A percentile compares a stretch with the other conserved stretches of the same genome.
Conservation (phyloP, 2,888 invertebrate species). For the Lottia scabra region DNA sequence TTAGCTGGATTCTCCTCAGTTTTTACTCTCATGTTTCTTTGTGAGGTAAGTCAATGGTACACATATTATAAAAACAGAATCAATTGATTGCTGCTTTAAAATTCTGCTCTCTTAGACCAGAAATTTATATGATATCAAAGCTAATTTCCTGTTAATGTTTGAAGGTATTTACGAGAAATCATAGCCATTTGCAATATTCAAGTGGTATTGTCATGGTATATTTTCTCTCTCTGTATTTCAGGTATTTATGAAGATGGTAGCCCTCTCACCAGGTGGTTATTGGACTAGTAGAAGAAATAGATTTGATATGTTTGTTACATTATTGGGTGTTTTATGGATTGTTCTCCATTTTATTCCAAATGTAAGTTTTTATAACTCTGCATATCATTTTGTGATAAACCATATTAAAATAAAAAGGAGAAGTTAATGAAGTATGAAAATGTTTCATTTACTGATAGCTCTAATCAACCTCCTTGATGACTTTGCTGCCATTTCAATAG, state of each 20-base stretch:
- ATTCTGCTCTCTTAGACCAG: too few species aligned
- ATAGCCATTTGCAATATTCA: too few species aligned
- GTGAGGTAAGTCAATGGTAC: slow-evolving; percentile 75
- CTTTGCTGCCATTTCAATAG: too few species aligned
- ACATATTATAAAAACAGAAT: neutral
- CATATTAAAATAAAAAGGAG: neutral
- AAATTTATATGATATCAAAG: too few species aligned
- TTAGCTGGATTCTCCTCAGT: slow-evolving; percentile 76
- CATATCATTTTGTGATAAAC: too few species aligned
- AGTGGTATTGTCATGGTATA: too few species aligned
- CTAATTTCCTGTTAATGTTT: too few species aligned
- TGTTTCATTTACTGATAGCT: too few species aligned
- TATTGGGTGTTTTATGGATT: slow-evolving; percentile 97
- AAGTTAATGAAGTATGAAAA: too few species aligned
- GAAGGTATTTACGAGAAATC: slow-evolving; percentile 90
- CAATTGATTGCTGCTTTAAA: too few species aligned
- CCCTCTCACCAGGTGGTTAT: slow-evolving; percentile 97
- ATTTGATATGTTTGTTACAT: slow-evolving; percentile 96
- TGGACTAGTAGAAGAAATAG: slow-evolving; percentile 98
- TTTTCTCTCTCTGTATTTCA: too few species aligned
- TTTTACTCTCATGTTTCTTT: slow-evolving; percentile 91
- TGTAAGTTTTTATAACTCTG: slow-evolving; percentile 27
- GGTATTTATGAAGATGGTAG: slow-evolving; percentile 98
- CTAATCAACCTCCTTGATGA: too few species aligned
- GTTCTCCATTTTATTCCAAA: slow-evolving; percentile 87